Evolutionary conservation across 2,797 vertebrate species (phyloP).

Genomic region (Argya squamiceps): DNA sequence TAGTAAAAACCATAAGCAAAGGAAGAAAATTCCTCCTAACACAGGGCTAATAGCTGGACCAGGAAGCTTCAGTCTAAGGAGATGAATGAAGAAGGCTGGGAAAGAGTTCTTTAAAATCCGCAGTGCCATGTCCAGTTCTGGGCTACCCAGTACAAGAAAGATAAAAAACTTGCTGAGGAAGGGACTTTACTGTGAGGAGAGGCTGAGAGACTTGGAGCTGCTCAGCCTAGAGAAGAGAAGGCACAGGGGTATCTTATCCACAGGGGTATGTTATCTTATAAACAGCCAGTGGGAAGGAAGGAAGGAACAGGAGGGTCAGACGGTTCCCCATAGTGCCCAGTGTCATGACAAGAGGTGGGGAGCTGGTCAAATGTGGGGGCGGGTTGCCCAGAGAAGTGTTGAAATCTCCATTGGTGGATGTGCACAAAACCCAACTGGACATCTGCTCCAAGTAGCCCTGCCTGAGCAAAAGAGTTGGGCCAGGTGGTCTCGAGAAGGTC

Average conservation of each 20-base stretch:
- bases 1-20: neutral
- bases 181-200: neutral
- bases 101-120: neutral
- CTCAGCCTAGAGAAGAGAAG: neutral
- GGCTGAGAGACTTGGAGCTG: neutral
- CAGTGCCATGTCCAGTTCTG: neutral
- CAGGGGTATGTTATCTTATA: accelerated
- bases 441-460: neutral
- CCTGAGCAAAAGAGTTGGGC: neutral
- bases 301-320: neutral
- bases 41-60: neutral
- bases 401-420: neutral
- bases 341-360: neutral
- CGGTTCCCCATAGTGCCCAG: neutral
- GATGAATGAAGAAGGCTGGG: neutral
- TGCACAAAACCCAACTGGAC: neutral
- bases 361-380: neutral
- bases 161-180: neutral
- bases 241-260: neutral
- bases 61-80: neutral
- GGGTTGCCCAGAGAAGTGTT: neutral
- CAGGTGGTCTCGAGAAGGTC: neutral
- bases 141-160: neutral
- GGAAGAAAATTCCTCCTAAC: neutral
- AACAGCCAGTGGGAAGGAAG: neutral